Evolutionary conservation across 1,140 invertebrate species (phyloP), one percentile per base, ranked within the genome.

Genomic region (Drosophila tropicalis): DNA sequence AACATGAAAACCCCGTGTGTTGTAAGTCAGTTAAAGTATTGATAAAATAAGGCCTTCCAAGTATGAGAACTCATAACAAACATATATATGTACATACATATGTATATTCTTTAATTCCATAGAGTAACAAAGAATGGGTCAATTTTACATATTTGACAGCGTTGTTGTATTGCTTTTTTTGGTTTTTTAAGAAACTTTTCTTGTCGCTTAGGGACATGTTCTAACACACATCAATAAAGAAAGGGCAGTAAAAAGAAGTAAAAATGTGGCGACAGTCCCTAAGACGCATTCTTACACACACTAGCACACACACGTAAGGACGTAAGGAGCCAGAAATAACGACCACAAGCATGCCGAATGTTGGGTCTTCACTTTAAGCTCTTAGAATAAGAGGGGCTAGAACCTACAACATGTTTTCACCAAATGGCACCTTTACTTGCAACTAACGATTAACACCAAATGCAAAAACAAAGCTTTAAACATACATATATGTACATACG

Each of bases 101-200:
- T 6, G 17, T 3, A 47, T 17, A 3, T 17, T 17, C 2, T 19
- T 47, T 47, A 9, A 15, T 47, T 47, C 17, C 44, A 4, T 10
- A 47, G 17, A 47, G 44, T 47, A 47, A 19, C 17, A 47, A 47
- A 9, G 7, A 19, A 19, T 17, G 3, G 44, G 0, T 10, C 19
- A 47, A 47, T 47, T 47, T 47, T 9, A 47, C 61, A 62, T 65
- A 71, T 64, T 56, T 67, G 64, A 40, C 34, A 67, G 60, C 55
- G 47, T 75, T 78, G 56, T 79, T 87, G 83, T 82, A 72, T 62
- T 78, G 47, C 51, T 62, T 62, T 76, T 76, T 71, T 86, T 70
- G 68, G 87, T 79, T 69, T 79, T 82, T 87, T 86, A 86, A 86
- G 83, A 79, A 76, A 79, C 76, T 86, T 86, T 87, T 64, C 13